A percentile compares a stretch with the other conserved stretches of the same genome.
These are phyloP conservation scores for Diachasma alloeum DNA, from an alignment of 1,140 invertebrate species.

Conservation along the genomic window DNA sequence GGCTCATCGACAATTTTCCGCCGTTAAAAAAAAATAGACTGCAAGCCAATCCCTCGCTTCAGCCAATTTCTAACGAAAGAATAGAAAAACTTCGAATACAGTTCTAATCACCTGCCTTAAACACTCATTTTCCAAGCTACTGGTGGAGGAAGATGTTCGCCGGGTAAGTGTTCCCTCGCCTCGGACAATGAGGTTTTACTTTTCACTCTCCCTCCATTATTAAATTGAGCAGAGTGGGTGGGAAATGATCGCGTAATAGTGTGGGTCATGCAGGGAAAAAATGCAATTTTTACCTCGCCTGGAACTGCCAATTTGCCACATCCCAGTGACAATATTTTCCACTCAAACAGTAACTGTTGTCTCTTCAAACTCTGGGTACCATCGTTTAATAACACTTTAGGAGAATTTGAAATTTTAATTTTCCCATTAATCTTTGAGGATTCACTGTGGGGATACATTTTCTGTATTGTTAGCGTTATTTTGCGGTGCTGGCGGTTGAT, in stretches of 20 bases:
- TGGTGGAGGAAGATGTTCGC: slow-evolving; percentile 48
- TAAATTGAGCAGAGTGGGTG: background rate
- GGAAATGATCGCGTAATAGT: background rate
- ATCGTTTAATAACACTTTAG: background rate
- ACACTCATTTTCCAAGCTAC: slow-evolving; percentile 41
- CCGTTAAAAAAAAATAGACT: no score
- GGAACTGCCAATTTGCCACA: background rate
- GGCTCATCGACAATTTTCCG: no score
- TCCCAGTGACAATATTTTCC: background rate
- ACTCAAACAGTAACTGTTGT: slow-evolving; percentile 8
- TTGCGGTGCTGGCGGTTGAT: no score
- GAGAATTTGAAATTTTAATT: background rate
- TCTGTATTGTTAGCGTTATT: no score
- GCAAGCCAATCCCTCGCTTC: background rate
- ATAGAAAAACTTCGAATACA: background rate
- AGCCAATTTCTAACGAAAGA: background rate
- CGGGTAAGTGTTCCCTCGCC: slow-evolving; percentile 41
- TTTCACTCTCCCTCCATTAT: background rate
- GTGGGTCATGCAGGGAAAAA: background rate
- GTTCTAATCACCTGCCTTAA: slow-evolving; percentile 9
- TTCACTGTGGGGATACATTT: no score
- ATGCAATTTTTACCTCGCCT: background rate
- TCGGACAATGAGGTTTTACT: background rate
- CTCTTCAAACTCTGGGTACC: background rate
- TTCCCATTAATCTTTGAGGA: background rate